Evolutionary conservation across 2,113 vertebrate species (phyloP).

Genomic region (Acanthochromis polyacanthus): DNA sequence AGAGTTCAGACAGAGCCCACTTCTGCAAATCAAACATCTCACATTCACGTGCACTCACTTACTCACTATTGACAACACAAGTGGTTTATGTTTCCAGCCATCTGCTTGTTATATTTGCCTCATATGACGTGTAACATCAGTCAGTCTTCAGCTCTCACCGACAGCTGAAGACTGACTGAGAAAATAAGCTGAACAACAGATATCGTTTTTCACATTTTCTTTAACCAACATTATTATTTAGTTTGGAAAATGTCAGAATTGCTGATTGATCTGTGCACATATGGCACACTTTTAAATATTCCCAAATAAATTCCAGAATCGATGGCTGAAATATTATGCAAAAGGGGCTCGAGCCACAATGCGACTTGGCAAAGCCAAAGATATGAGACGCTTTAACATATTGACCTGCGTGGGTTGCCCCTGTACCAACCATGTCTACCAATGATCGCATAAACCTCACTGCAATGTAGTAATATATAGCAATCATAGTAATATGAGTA

Average conservation of each 20-base stretch:
- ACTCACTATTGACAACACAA: conserved; percentile 57
- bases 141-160: conserved; percentile 43
- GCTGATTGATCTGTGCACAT: not conserved
- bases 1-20: conserved; percentile 77
- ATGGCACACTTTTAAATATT: not conserved
- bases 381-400: not conserved
- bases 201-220: not conserved
- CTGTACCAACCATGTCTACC: no score
- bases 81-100: conserved; percentile 73
- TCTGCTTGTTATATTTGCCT: conserved; percentile 68
- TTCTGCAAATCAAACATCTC: conserved; percentile 75
- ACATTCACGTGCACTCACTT: conserved; percentile 52
- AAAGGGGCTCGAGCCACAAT: not conserved
- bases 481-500: no score
- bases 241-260: not conserved
- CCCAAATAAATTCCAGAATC: not conserved
- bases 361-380: not conserved
- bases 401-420: no score
- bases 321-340: not conserved
- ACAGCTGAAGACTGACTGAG: conserved; percentile 2
- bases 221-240: not conserved
- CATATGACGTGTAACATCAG: conserved; percentile 58
- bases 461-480: no score
- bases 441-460: not conserved
- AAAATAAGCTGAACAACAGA: not conserved